Conservation (phyloP, 2,797 vertebrate species). For the Diplodus sargus region DNA sequence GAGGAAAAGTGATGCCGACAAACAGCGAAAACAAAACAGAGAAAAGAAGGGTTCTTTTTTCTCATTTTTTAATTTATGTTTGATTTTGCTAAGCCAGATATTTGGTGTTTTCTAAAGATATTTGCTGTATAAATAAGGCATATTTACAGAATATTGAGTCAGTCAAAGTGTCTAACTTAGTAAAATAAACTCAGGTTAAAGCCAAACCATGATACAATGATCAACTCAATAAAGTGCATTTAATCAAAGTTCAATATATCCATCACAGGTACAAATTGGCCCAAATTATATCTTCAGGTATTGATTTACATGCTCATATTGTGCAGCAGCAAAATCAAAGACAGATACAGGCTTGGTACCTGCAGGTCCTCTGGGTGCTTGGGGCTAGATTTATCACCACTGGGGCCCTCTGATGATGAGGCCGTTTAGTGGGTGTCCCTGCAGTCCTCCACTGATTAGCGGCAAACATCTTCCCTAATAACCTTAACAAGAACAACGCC, state of each 20-base stretch:
- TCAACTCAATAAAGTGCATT: neutral
- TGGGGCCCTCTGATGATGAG: conserved; percentile 85
- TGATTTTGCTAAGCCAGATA: neutral
- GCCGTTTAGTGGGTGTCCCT: conserved; percentile 85
- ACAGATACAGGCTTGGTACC: conserved; percentile 52
- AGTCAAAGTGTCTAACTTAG: neutral
- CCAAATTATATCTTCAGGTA: neutral
- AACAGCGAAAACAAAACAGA: conserved; percentile 53
- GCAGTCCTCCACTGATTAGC: conserved; percentile 85
- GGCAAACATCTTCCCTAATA: conserved; percentile 88
- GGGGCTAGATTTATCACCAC: conserved; percentile 86
- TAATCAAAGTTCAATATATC: conserved; percentile 4
- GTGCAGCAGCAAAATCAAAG: conserved; percentile 26
- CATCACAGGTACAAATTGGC: conserved; percentile 6
- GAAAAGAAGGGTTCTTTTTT: neutral
- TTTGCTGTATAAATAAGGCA: neutral
- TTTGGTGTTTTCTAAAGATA: neutral
- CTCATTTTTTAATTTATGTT: neutral
- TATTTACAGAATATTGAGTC: neutral
- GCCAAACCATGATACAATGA: neutral
- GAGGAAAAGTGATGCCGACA: conserved; percentile 12
- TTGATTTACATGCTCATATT: conserved; percentile 24
- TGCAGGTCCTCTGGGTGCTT: conserved; percentile 78
- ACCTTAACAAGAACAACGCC: conserved; percentile 88
- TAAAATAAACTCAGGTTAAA: neutral